Conservation (phyloP, 1,140 invertebrate genomes). For the Meloidogyne hapla region DNA sequence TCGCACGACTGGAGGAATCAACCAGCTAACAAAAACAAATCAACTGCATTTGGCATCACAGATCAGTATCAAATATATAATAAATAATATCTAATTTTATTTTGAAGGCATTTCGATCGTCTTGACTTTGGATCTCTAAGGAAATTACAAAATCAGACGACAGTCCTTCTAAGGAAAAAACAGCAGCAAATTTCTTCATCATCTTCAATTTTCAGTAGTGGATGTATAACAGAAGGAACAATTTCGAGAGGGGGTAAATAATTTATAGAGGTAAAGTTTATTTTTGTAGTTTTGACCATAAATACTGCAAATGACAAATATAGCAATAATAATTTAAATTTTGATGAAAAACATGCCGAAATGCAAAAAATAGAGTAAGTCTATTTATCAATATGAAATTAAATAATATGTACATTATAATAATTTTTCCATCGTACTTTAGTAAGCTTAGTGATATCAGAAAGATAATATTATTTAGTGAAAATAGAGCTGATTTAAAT, state of each 20-base stretch:
- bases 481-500: conserved; percentile 11
- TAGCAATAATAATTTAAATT: not conserved
- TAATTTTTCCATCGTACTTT: too few relatives aligned
- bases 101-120: not conserved
- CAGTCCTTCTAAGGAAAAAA: not conserved
- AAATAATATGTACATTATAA: too few relatives aligned
- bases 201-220: not conserved
- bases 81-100: not conserved
- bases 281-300: not conserved
- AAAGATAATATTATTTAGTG: too few relatives aligned
- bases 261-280: not conserved
- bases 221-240: not conserved
- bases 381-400: too few relatives aligned
- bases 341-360: not conserved
- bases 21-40: not conserved
- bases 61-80: not conserved
- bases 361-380: not conserved
- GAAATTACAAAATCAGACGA: not conserved
- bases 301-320: conserved; percentile 6
- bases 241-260: not conserved
- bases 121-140: not conserved
- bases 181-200: not conserved
- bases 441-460: too few relatives aligned
- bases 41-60: not conserved
- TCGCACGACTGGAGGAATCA: not conserved